These are phyloP conservation scores for Cantharis rustica DNA, from an alignment of 2,888 invertebrate species.

Conservation along the genomic window DNA sequence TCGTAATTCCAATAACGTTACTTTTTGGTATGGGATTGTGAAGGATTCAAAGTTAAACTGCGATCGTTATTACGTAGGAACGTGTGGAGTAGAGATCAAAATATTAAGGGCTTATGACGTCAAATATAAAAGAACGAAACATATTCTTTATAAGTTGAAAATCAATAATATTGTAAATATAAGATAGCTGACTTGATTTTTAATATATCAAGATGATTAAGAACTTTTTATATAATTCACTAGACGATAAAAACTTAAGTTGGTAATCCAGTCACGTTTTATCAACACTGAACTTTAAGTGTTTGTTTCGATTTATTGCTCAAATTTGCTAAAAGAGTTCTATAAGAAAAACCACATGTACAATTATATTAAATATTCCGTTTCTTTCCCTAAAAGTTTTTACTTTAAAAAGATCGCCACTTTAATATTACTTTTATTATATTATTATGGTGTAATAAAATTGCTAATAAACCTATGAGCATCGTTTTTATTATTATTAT, in stretches of 20 bases:
- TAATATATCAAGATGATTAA: slow-evolving; percentile 2
- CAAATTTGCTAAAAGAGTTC: slow-evolving; percentile 9
- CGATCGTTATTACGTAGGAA: not conserved
- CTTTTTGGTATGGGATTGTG: not conserved
- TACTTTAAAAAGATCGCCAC: not conserved
- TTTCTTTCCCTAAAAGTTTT: not conserved
- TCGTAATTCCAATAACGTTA: not conserved
- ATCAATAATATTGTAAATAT: not conserved
- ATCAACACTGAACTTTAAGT: slow-evolving; percentile 10
- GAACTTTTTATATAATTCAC: slow-evolving; percentile 2
- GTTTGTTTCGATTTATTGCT: slow-evolving; percentile 13
- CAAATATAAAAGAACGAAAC: not conserved
- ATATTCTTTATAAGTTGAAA: not conserved
- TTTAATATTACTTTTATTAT: not conserved
- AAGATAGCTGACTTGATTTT: not conserved
- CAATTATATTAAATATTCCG: not conserved
- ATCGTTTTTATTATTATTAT: not conserved
- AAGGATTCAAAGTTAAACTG: not conserved
- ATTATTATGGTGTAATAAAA: not conserved
- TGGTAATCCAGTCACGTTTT: slow-evolving; percentile 14
- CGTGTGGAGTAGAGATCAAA: not conserved
- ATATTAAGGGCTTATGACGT: not conserved
- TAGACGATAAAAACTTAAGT: not conserved
- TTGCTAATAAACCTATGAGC: not conserved
- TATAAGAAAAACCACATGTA: not conserved